Evolutionary conservation across 2,797 vertebrate genomes (phyloP).

Genomic region (Anguilla megastoma): DNA sequence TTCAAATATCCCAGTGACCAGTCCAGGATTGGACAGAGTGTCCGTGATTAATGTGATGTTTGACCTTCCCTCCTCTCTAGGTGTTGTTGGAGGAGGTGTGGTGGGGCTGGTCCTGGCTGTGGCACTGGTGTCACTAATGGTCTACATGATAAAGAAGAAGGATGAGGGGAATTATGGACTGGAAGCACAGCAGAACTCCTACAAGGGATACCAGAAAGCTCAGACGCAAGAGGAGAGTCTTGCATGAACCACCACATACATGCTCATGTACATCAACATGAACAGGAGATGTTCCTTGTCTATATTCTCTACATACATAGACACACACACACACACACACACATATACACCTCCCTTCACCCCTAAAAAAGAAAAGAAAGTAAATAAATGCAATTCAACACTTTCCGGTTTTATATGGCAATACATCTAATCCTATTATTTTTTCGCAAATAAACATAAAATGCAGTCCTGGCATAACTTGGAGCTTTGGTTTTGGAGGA

Average conservation of each 20-base stretch:
- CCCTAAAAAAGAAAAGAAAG: not conserved
- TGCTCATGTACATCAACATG: constrained; percentile 45
- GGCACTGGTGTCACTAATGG: constrained; percentile 77
- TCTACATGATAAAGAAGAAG: constrained; percentile 86
- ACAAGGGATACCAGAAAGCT: constrained; percentile 80
- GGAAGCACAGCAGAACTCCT: constrained; percentile 80
- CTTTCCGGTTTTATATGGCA: not conserved
- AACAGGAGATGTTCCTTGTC: constrained; percentile 79
- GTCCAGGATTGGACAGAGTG: not conserved
- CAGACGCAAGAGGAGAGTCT: constrained; percentile 81
- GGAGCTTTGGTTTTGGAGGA: not conserved
- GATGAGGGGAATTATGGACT: constrained; percentile 84
- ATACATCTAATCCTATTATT: not conserved
- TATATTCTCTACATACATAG: constrained; percentile 50
- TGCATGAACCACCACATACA: constrained; percentile 62
- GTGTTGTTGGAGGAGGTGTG: constrained; percentile 79
- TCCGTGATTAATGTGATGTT: not conserved
- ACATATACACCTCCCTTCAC: not conserved
- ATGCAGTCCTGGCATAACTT: not conserved
- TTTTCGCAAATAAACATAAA: not conserved
- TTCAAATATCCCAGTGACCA: not conserved
- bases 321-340: not conserved
- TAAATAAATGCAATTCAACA: not conserved
- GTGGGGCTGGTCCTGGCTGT: constrained; percentile 77
- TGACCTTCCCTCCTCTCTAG: constrained; percentile 52